Percentiles rank a stretch among this genome's conserved stretches.
phyloP scores from a whole-genome alignment of 2,797 vertebrate species.

The Intellagama lesueurii region DNA sequence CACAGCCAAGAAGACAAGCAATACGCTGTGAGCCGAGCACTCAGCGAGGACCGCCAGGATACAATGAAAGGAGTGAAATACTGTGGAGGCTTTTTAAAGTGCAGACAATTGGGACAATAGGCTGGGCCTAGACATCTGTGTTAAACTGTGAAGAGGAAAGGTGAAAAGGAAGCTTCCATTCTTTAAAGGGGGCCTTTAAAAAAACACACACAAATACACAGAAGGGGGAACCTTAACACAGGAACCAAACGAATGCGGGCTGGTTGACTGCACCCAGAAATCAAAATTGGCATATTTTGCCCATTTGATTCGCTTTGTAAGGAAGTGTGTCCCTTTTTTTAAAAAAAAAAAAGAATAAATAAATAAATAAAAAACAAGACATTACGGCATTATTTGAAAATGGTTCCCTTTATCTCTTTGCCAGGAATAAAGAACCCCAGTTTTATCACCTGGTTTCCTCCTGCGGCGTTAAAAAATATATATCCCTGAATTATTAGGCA shows the following conservation, averaged over 20 bases:
- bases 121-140: constrained; percentile 77
- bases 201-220: constrained; percentile 38
- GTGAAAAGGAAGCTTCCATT: constrained; percentile 80
- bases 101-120: constrained; percentile 82
- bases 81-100: constrained; percentile 82
- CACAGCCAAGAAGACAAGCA: constrained; percentile 71
- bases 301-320: constrained; percentile 71
- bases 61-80: constrained; percentile 81
- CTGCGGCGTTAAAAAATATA: constrained; percentile 54
- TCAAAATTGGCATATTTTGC: constrained; percentile 78
- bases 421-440: constrained; percentile 59
- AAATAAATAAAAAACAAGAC: not conserved
- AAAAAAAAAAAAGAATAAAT: no score
- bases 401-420: constrained; percentile 60
- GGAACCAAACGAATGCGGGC: constrained; percentile 72
- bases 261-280: constrained; percentile 74
- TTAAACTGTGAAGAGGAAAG: constrained; percentile 76
- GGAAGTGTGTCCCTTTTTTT: constrained; percentile 65
- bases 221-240: constrained; percentile 76
- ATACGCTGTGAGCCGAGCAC: constrained; percentile 75
- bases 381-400: constrained; percentile 72
- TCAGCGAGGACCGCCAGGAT: constrained; percentile 75
- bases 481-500: constrained; percentile 50
- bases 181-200: constrained; percentile 69
- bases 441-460: constrained; percentile 52